phyloP scores from a whole-genome alignment of 2,888 invertebrate species.

The Brenthis daphne region DNA sequence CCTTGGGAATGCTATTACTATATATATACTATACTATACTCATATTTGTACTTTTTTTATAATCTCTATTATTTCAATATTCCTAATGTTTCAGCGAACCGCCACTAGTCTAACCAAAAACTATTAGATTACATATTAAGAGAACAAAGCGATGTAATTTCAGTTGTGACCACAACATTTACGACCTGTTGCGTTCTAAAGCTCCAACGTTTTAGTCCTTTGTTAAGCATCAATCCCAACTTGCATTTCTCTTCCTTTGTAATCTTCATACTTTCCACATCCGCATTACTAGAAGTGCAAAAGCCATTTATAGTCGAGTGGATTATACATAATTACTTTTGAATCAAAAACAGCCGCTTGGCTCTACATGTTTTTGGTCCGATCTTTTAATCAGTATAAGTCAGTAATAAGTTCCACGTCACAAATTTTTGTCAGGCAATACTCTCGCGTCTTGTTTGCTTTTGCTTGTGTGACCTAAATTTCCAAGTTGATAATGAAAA shows the following conservation, averaged over 20 bases:
- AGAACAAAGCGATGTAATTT: slow-evolving; percentile 70
- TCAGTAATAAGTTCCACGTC: slow-evolving; percentile 33
- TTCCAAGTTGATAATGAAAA: slow-evolving; percentile 77
- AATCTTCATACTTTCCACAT: slow-evolving; percentile 28
- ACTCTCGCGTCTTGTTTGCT: slow-evolving; percentile 44
- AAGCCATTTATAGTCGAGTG: not conserved
- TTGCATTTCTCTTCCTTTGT: slow-evolving; percentile 36
- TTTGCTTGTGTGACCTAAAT: slow-evolving; percentile 61
- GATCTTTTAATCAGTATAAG: slow-evolving; percentile 27
- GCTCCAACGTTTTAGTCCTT: slow-evolving; percentile 40
- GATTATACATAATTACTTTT: not conserved
- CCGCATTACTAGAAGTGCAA: slow-evolving; percentile 8
- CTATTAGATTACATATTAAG: slow-evolving; percentile 65
- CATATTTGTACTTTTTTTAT: not conserved
- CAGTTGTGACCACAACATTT: slow-evolving; percentile 65
- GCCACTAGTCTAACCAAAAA: slow-evolving; percentile 43
- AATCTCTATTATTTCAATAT: not conserved
- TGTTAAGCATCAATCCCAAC: slow-evolving; percentile 33
- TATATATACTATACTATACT: too few relatives aligned
- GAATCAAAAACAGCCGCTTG: not conserved
- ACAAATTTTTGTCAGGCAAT: slow-evolving; percentile 37
- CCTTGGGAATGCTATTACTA: too few relatives aligned
- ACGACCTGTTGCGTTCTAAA: slow-evolving; percentile 61
- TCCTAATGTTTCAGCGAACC: slow-evolving; percentile 8
- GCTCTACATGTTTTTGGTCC: not conserved